Base-by-base conservation (phyloP, 2,888 invertebrate genomes). In the Physocephala rufipes region DNA sequence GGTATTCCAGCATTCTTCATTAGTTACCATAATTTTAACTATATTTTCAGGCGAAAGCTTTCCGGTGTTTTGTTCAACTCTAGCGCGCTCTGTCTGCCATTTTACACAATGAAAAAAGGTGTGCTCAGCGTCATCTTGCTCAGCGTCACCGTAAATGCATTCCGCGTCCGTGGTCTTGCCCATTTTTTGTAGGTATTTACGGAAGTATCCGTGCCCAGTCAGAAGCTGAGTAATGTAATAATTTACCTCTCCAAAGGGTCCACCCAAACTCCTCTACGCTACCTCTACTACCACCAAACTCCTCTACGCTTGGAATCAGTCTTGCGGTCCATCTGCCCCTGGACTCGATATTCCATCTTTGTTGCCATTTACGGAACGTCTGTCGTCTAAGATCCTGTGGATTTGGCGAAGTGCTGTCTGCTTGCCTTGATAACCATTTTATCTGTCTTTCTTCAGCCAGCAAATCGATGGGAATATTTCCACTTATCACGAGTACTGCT, bases 191-290 rank as follows among this genome's bases (percentile, higher is more conserved):
- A 67, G 59, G 28, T 58, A 67, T 12, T 43, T 67, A 15, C 67
- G 3, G 24, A 67, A 67, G 47, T 67, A 67, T 19, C 59, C 67
- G 16, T 59, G 45, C 19, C 67, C 55, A 26, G 58, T 43, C 7
- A 67, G 58, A 36, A 59, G 43, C 26, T 67, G 45, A 2, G 59
- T 67, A 16, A 36, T 58, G 7, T 67, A 67, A 26, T 59, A 58
- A n/a, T 67, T 58, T 30, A 47, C 1, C 26, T 69, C 69, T 9
- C 62, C 62, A 45, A 47, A 51, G 26, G 12, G 1, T 2, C 62
- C 49, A 21, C n/a, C 30, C 45, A 24, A n/a, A n/a, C n/a, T n/a
- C n/a, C n/a, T n/a, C n/a, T n/a, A n/a, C n/a, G n/a, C n/a, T n/a
- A n/a, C n/a, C n/a, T n/a, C n/a, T n/a, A n/a, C n/a, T n/a, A n/a